phyloP scores from a whole-genome alignment of 2,888 invertebrate species.

The Pogonocherus hispidulus region DNA sequence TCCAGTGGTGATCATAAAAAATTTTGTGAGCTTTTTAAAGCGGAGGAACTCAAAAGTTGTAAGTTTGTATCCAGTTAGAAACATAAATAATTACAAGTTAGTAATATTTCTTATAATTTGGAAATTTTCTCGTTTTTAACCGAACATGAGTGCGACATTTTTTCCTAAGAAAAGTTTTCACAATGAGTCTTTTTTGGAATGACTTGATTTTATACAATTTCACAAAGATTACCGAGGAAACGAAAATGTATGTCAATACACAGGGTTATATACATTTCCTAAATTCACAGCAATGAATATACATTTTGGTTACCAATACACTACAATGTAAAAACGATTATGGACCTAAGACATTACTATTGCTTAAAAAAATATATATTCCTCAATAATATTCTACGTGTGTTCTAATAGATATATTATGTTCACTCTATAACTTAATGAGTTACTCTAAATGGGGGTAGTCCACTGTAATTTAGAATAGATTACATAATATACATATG shows the following conservation, averaged over 20 bases:
- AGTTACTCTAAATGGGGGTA: too few species aligned
- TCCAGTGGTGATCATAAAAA: too few species aligned
- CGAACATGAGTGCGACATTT: not conserved
- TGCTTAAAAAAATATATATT: conserved; percentile 34
- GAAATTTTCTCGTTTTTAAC: too few species aligned
- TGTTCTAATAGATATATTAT: conserved; percentile 13
- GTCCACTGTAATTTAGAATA: too few species aligned
- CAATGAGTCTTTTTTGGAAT: conserved; percentile 21
- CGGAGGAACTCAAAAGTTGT: too few species aligned
- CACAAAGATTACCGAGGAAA: not conserved
- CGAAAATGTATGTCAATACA: not conserved
- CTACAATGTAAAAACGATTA: conserved; percentile 27
- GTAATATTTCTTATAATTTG: too few species aligned
- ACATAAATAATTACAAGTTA: too few species aligned
- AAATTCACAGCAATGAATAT: conserved; percentile 1
- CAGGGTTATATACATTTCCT: not conserved
- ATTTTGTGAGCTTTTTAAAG: too few species aligned
- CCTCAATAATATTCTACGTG: conserved; percentile 29
- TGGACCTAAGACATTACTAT: conserved; percentile 20
- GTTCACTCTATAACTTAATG: not conserved
- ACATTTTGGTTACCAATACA: conserved; percentile 2
- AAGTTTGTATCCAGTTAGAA: too few species aligned
- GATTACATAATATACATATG: too few species aligned
- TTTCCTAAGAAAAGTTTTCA: conserved; percentile 6
- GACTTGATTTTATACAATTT: conserved; percentile 14